phyloP scores from a whole-genome alignment of 2,797 vertebrate genomes.

The Huso huso region DNA sequence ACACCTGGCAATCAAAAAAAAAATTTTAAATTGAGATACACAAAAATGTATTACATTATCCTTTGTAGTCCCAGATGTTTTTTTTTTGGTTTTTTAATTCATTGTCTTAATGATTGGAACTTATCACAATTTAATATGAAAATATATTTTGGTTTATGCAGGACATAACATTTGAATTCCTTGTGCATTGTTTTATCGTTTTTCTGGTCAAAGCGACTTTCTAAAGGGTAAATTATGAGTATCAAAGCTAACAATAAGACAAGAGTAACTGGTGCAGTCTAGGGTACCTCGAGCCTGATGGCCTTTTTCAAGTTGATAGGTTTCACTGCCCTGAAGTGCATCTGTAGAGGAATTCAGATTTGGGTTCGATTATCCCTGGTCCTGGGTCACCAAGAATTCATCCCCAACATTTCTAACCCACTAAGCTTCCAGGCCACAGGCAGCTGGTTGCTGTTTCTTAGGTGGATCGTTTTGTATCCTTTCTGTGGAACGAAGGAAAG shows the following conservation, averaged over 20 bases:
- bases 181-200: no score
- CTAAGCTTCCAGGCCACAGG: slow-evolving; percentile 68
- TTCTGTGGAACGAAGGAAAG: slow-evolving; percentile 44
- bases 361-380: slow-evolving; percentile 49
- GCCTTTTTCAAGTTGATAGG: slow-evolving; percentile 58
- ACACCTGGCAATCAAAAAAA: slow-evolving; percentile 57
- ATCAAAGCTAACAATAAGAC: no score
- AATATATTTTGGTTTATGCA: no score
- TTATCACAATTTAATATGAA: no score
- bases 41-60: no score
- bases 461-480: slow-evolving; percentile 47
- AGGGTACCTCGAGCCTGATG: slow-evolving; percentile 75
- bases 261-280: no score
- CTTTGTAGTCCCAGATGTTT: no score
- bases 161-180: no score
- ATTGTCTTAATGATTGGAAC: no score
- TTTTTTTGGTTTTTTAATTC: no score
- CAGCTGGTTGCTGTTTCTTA: slow-evolving; percentile 61
- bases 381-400: slow-evolving; percentile 59
- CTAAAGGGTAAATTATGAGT: no score
- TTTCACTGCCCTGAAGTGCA: slow-evolving; percentile 63
- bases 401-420: slow-evolving; percentile 70
- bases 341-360: slow-evolving; percentile 45
- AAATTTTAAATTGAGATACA: not conserved
- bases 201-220: no score